Evolutionary conservation across 2,888 invertebrate genomes (phyloP).

Genomic region (Formica aserva): DNA sequence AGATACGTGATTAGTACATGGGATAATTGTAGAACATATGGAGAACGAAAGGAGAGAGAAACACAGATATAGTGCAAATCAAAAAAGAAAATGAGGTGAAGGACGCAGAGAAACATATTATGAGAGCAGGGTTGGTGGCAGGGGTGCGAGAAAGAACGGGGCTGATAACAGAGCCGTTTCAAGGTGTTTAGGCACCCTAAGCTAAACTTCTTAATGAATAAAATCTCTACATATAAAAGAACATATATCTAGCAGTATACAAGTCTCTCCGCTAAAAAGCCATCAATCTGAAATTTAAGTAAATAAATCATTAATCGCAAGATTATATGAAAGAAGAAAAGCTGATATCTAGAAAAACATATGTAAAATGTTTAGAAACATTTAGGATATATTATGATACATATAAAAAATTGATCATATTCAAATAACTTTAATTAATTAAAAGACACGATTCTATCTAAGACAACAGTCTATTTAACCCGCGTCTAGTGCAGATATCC

Average conservation of each 20-base stretch:
- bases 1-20: neutral
- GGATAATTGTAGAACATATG: neutral
- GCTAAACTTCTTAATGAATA: too few relatives aligned
- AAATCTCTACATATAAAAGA: neutral
- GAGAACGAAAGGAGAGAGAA: neutral
- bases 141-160: neutral
- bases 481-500: neutral
- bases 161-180: neutral
- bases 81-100: neutral
- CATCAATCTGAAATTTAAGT: neutral
- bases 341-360: neutral
- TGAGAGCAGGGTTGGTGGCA: neutral
- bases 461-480: neutral
- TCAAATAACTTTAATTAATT: neutral
- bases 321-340: neutral
- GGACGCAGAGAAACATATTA: neutral
- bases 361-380: neutral
- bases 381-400: too few relatives aligned
- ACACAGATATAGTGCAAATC: neutral
- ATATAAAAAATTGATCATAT: neutral
- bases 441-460: neutral
- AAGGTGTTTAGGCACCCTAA: neutral
- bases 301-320: neutral
- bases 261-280: neutral
- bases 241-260: neutral